phyloP scores from a whole-genome alignment of 2,797 vertebrate genomes.

The Lagodon rhomboides region DNA sequence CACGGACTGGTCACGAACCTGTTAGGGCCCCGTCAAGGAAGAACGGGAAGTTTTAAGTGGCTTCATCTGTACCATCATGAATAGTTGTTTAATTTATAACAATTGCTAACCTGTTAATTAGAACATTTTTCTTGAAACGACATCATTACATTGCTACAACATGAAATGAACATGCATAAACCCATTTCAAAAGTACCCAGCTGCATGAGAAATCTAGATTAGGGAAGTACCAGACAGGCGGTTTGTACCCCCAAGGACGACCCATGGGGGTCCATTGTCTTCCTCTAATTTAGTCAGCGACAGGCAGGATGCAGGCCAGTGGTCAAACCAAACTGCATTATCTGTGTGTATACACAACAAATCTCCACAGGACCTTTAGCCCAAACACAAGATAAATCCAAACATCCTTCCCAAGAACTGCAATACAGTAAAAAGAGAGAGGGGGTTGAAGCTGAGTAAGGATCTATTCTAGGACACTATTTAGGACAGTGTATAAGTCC shows the following conservation, averaged over 20 bases:
- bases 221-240: constrained; percentile 1
- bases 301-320: constrained; percentile 78
- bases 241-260: constrained; percentile 41
- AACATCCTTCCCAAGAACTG: constrained; percentile 74
- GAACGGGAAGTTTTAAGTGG: too few relatives aligned
- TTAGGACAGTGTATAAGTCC: not conserved
- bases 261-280: constrained; percentile 73
- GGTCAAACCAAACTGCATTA: constrained; percentile 82
- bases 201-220: constrained; percentile 1
- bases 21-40: too few relatives aligned
- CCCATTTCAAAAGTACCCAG: not conserved
- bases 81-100: too few relatives aligned
- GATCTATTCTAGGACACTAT: not conserved
- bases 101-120: too few relatives aligned
- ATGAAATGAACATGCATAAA: not conserved
- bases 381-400: constrained; percentile 78
- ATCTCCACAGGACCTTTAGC: constrained; percentile 69
- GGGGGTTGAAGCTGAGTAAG: constrained; percentile 39
- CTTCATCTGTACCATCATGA: too few relatives aligned
- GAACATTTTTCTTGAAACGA: not conserved
- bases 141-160: not conserved
- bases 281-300: constrained; percentile 42
- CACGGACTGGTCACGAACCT: too few relatives aligned
- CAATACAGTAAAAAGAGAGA: constrained; percentile 15
- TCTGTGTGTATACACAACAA: constrained; percentile 80